Conservation (phyloP, 2,888 invertebrate species). For the Perizoma affinitatum region DNA sequence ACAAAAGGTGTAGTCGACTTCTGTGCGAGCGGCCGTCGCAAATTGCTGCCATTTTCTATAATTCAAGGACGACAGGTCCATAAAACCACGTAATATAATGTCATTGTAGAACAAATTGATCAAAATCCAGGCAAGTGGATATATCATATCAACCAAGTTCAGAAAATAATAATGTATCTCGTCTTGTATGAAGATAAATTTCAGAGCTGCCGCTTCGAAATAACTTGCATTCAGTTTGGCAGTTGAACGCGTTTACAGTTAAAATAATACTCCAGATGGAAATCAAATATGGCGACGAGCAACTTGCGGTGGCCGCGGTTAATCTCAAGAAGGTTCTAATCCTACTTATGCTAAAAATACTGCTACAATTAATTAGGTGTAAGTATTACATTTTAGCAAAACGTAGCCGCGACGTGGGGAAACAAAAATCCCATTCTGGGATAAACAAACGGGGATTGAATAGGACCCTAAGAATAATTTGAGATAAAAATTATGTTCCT, state of each 20-base stretch:
- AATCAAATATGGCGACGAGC: slow-evolving; percentile 12
- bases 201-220: too few relatives aligned
- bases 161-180: not conserved
- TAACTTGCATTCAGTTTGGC: too few relatives aligned
- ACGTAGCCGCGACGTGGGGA: slow-evolving; percentile 66
- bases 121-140: too few relatives aligned
- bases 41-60: slow-evolving; percentile 17
- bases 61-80: not conserved
- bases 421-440: slow-evolving; percentile 15
- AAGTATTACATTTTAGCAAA: slow-evolving; percentile 75
- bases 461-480: too few relatives aligned
- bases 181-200: too few relatives aligned
- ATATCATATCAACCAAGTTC: not conserved
- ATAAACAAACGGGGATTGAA: too few relatives aligned
- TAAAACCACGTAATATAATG: not conserved
- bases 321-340: slow-evolving; percentile 77
- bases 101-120: not conserved
- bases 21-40: slow-evolving; percentile 47
- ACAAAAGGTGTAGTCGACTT: slow-evolving; percentile 72
- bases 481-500: too few relatives aligned
- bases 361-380: slow-evolving; percentile 74
- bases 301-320: slow-evolving; percentile 42
- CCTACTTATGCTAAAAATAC: slow-evolving; percentile 80
- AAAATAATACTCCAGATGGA: slow-evolving; percentile 6
- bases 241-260: not conserved